Conservation (phyloP, 2,113 vertebrate genomes). For the Brachionichthys hirsutus region DNA sequence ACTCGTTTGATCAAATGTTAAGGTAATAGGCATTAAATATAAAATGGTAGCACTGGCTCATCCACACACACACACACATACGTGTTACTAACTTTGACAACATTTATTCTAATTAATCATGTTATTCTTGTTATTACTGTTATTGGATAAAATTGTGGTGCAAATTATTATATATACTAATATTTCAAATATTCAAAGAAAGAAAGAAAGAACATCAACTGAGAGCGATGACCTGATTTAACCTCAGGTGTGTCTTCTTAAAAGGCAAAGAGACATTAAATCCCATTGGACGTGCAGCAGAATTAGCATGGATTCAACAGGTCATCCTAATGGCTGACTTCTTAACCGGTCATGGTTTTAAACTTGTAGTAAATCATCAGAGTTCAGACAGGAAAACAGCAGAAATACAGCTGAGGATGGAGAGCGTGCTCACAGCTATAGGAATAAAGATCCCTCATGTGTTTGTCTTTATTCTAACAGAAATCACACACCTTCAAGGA, state of each 20-base stretch:
- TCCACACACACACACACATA: too few species aligned
- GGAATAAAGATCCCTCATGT: not conserved
- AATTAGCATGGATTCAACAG: conserved; percentile 49
- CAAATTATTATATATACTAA: too few species aligned
- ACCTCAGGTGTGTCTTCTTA: not conserved
- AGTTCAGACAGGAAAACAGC: conserved; percentile 17
- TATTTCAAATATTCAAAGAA: too few species aligned
- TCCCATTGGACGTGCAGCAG: not conserved
- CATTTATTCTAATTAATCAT: too few species aligned
- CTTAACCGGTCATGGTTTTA: conserved; percentile 30
- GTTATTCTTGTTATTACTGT: too few species aligned
- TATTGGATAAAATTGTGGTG: too few species aligned
- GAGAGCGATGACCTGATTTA: conserved; percentile 7
- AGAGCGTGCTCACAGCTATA: not conserved
- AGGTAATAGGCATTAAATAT: too few species aligned
- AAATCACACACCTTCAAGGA: not conserved
- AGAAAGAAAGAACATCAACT: not conserved
- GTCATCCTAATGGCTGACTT: conserved; percentile 28
- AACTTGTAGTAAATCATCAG: conserved; percentile 5
- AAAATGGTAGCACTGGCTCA: too few species aligned
- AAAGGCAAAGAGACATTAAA: not conserved
- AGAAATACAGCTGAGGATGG: conserved; percentile 1
- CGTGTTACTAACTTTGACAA: too few species aligned
- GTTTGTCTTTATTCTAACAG: not conserved
- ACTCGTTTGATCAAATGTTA: not conserved